Conservation (phyloP, 2,113 vertebrate species). For the Haemorhous mexicanus region DNA sequence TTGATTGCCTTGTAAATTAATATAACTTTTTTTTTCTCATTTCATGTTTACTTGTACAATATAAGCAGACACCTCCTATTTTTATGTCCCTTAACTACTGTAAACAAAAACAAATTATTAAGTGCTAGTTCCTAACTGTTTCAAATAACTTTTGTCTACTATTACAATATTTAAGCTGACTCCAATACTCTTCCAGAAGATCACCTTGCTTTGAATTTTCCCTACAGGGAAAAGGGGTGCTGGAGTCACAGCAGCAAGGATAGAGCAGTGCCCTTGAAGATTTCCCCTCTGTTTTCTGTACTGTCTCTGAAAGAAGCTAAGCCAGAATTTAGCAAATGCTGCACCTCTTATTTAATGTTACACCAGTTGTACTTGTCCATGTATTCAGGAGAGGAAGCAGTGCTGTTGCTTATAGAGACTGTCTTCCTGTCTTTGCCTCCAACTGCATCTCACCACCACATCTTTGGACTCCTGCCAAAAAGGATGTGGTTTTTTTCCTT, state of each 20-base stretch:
- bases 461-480: background rate
- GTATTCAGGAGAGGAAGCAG: background rate
- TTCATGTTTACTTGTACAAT: background rate
- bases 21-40: background rate
- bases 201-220: background rate
- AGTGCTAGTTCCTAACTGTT: background rate
- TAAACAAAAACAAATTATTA: background rate
- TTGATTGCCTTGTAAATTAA: background rate
- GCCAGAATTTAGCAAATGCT: background rate
- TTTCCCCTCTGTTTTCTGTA: background rate
- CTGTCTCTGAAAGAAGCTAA: background rate
- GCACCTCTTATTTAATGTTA: background rate
- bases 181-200: background rate
- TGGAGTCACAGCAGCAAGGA: background rate
- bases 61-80: background rate
- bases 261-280: background rate
- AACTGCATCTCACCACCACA: background rate
- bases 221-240: accelerated
- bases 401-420: background rate
- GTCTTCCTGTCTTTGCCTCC: background rate
- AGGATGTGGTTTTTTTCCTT: background rate
- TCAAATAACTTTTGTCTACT: background rate
- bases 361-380: background rate
- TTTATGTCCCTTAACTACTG: background rate
- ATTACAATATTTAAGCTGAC: background rate